phyloP scores from a whole-genome alignment of 1,140 invertebrate species.

The Cephus cinctus region DNA sequence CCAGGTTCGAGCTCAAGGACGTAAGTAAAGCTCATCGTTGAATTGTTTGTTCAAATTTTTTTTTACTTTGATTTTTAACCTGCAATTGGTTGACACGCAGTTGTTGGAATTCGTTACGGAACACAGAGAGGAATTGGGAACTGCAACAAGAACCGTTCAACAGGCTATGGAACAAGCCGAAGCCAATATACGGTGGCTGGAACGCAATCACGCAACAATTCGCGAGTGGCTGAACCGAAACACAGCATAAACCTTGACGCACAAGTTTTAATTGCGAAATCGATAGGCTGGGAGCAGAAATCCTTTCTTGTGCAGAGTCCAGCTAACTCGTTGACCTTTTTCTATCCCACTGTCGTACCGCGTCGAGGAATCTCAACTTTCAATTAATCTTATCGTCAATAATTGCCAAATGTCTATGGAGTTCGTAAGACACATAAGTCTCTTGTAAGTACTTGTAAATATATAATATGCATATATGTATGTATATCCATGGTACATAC shows the following conservation, averaged over 20 bases:
- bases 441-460: constrained; percentile 41
- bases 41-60: constrained; percentile 1
- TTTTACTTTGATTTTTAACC: constrained; percentile 1
- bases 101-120: constrained; percentile 65
- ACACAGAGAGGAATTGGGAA: constrained; percentile 62
- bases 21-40: constrained; percentile 56
- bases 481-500: background rate
- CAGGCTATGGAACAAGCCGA: constrained; percentile 77
- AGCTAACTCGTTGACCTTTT: no score
- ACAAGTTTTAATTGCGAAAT: background rate
- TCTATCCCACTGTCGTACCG: no score
- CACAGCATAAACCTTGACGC: constrained; percentile 23
- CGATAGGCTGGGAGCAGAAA: background rate
- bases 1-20: constrained; percentile 72
- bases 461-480: constrained; percentile 10
- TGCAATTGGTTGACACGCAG: constrained; percentile 45
- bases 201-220: constrained; percentile 71
- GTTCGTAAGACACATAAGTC: constrained; percentile 6
- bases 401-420: background rate
- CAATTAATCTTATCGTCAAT: no score
- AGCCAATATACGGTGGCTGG: constrained; percentile 80
- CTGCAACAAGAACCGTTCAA: constrained; percentile 65
- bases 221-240: constrained; percentile 65
- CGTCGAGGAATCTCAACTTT: no score
- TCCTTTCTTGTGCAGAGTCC: background rate